These are phyloP conservation scores for Caenorhabditis wallacei DNA, from an alignment of 2,888 invertebrate genomes.

Conservation along the genomic window DNA sequence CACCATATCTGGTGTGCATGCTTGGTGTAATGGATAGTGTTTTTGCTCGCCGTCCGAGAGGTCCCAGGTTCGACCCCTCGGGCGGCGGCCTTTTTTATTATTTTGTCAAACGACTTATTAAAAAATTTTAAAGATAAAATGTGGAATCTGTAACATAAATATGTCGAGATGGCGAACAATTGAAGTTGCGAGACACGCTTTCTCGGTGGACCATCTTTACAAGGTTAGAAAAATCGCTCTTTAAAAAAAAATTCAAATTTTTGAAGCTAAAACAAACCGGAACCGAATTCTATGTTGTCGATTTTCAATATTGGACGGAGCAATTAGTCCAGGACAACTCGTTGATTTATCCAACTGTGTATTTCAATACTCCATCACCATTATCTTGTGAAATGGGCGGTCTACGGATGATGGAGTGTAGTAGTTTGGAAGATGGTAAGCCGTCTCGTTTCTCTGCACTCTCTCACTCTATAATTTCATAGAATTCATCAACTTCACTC, in stretches of 20 bases:
- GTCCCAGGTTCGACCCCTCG: too few species aligned
- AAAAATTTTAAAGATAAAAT: slow-evolving; percentile 9
- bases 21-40: too few species aligned
- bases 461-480: background rate
- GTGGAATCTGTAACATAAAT: background rate
- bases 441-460: too few species aligned
- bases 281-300: background rate
- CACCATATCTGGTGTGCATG: too few species aligned
- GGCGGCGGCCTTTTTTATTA: too few species aligned
- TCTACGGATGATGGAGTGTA: too few species aligned
- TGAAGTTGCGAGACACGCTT: background rate
- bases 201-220: background rate
- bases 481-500: background rate
- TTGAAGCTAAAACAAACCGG: background rate
- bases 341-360: background rate
- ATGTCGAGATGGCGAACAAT: background rate
- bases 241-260: background rate
- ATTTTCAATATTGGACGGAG: background rate
- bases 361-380: background rate
- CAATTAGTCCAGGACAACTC: background rate
- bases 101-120: too few species aligned
- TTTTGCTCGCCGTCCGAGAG: too few species aligned
- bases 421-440: too few species aligned
- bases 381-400: too few species aligned
- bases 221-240: too few species aligned